Conservation (phyloP, 1,140 invertebrate genomes). For the Drosophila pruinosa region DNA sequence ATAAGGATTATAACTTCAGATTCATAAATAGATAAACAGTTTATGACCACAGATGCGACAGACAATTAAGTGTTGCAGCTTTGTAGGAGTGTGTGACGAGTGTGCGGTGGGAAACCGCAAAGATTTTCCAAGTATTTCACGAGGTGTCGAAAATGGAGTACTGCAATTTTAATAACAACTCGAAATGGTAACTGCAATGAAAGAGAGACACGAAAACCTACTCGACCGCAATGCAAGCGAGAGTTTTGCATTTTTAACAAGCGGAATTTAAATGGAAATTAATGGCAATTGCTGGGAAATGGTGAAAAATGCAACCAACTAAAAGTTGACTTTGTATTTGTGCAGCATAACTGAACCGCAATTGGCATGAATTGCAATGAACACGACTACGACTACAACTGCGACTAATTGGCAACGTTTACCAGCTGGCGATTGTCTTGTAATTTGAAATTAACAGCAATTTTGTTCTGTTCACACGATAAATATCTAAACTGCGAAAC, state of each 20-base stretch:
- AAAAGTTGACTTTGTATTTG: neutral
- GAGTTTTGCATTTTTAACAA: conserved; percentile 66
- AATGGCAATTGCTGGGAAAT: conserved; percentile 30
- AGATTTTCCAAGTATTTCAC: conserved; percentile 30
- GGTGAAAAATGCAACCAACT: neutral
- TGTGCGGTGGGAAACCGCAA: conserved; percentile 36
- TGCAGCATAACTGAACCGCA: conserved; percentile 15
- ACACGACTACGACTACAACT: too few species aligned
- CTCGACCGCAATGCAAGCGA: too few species aligned
- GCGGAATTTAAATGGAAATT: conserved; percentile 73
- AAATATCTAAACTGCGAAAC: neutral
- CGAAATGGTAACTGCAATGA: conserved; percentile 39
- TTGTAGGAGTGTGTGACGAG: neutral
- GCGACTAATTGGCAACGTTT: conserved; percentile 28
- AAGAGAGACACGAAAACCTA: too few species aligned
- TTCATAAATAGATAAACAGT: conserved; percentile 20
- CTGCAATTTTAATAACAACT: conserved; percentile 68
- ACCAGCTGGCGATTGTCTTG: conserved; percentile 11
- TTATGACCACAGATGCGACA: conserved; percentile 10
- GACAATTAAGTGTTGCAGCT: neutral
- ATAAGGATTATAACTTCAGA: neutral
- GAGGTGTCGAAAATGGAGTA: conserved; percentile 54
- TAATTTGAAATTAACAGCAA: conserved; percentile 39
- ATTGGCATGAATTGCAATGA: conserved; percentile 26
- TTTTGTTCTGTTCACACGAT: conserved; percentile 10